phyloP scores from a whole-genome alignment of 1,140 invertebrate species.

The Aphelenchoides fujianensis region DNA sequence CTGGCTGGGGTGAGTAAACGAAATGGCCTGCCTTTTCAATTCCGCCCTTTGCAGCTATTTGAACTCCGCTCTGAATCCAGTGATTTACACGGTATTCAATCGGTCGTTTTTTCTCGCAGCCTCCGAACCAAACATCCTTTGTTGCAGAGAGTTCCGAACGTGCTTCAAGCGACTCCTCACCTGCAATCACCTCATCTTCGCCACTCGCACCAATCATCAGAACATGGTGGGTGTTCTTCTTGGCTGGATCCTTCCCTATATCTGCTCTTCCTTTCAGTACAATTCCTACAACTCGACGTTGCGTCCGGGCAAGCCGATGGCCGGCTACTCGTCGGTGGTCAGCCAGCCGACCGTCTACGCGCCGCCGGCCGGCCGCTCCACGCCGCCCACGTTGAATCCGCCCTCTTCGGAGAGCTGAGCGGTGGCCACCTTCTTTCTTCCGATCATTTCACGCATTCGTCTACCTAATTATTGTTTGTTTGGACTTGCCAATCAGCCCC shows the following conservation, averaged over 20 bases:
- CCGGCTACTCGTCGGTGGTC: conserved; percentile 44
- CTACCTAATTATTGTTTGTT: no score
- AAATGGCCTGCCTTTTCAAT: neutral
- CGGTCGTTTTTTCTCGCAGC: conserved; percentile 21
- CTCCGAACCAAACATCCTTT: no score
- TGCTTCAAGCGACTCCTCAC: conserved; percentile 61
- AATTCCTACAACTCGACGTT: conserved; percentile 55
- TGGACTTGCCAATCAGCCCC: no score
- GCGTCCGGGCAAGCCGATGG: conserved; percentile 35
- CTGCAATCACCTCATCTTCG: conserved; percentile 58
- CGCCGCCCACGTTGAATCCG: conserved; percentile 23
- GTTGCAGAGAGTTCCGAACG: neutral
- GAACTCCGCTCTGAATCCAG: conserved; percentile 57
- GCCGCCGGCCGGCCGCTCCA: conserved; percentile 16
- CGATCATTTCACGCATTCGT: no score
- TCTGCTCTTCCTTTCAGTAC: conserved; percentile 43
- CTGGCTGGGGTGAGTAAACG: conserved; percentile 56
- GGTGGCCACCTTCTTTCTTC: neutral
- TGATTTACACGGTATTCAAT: conserved; percentile 50
- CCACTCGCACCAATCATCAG: conserved; percentile 27
- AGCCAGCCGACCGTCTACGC: conserved; percentile 36
- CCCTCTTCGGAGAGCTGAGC: conserved; percentile 2
- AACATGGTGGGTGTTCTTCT: conserved; percentile 41
- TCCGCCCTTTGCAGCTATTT: conserved; percentile 26
- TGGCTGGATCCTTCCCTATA: conserved; percentile 18